Percentiles rank a stretch among this genome's conserved stretches.
Evolutionary conservation across 2,888 invertebrate genomes (phyloP).

Genomic region (Leucozona laternaria): DNA sequence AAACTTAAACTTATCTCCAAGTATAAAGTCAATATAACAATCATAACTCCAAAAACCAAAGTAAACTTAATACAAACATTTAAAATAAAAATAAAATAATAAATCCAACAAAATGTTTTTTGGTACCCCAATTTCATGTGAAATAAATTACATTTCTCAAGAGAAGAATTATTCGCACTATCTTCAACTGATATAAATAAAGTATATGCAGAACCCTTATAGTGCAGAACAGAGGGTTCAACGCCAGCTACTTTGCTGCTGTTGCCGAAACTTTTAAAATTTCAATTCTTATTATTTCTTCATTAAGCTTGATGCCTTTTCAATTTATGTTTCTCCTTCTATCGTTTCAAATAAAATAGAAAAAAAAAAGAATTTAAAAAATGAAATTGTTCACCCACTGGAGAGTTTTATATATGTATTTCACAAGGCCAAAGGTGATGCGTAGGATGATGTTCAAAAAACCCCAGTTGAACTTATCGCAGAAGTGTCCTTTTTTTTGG

Average conservation of each 20-base stretch:
- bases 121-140: conserved; percentile 46
- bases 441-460: neutral
- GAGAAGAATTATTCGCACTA: conserved; percentile 61
- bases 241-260: neutral
- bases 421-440: conserved; percentile 13
- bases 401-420: conserved; percentile 2
- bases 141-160: conserved; percentile 63
- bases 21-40: no score
- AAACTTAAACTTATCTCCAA: no score
- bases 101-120: neutral
- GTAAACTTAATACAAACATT: neutral
- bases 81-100: neutral
- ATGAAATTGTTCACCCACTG: conserved; percentile 5
- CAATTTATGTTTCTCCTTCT: conserved; percentile 34
- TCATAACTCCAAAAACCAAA: no score
- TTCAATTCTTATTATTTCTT: conserved; percentile 72
- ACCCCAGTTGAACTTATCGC: conserved; percentile 19
- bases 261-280: conserved; percentile 39
- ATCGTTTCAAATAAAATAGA: neutral
- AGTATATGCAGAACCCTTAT: neutral
- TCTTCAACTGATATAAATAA: no score
- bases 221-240: conserved; percentile 11
- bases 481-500: conserved; percentile 63
- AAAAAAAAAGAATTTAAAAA: conserved; percentile 4
- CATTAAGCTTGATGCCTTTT: conserved; percentile 65